Conservation (phyloP, 1,140 invertebrate species). For the Drusus annulatus region DNA sequence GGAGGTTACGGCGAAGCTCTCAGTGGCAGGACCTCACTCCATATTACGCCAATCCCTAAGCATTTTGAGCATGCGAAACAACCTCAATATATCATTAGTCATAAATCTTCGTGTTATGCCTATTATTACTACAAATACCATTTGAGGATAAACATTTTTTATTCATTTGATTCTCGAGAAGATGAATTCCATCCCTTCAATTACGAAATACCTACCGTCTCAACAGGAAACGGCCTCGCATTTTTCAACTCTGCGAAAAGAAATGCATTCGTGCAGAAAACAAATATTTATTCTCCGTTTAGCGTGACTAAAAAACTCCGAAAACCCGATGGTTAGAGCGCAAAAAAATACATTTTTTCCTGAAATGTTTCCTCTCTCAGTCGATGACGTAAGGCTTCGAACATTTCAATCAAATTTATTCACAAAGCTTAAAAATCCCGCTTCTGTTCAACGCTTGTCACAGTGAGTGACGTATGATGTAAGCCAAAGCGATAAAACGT, state of each 20-base stretch:
- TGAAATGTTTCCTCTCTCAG: background rate
- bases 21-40: too few relatives aligned
- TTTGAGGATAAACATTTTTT: too few relatives aligned
- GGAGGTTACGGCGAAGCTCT: too few relatives aligned
- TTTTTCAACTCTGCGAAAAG: conserved; percentile 8
- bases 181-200: background rate
- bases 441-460: conserved; percentile 10
- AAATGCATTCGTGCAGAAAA: conserved; percentile 39
- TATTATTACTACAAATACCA: too few relatives aligned
- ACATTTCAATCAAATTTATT: conserved; percentile 32
- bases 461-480: background rate
- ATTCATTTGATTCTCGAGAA: too few relatives aligned
- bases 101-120: too few relatives aligned
- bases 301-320: background rate
- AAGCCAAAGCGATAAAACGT: conserved; percentile 8
- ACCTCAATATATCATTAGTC: too few relatives aligned
- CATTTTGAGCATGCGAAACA: too few relatives aligned
- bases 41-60: too few relatives aligned
- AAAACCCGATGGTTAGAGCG: too few relatives aligned
- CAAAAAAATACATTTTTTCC: conserved; percentile 4
- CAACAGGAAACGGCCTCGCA: conserved; percentile 4
- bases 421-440: background rate
- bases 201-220: background rate
- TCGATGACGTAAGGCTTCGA: background rate
- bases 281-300: conserved; percentile 28